A percentile compares a stretch with the other conserved stretches of the same genome.
phyloP scores from a whole-genome alignment of 2,888 invertebrate species.

The Hymenopus coronatus region DNA sequence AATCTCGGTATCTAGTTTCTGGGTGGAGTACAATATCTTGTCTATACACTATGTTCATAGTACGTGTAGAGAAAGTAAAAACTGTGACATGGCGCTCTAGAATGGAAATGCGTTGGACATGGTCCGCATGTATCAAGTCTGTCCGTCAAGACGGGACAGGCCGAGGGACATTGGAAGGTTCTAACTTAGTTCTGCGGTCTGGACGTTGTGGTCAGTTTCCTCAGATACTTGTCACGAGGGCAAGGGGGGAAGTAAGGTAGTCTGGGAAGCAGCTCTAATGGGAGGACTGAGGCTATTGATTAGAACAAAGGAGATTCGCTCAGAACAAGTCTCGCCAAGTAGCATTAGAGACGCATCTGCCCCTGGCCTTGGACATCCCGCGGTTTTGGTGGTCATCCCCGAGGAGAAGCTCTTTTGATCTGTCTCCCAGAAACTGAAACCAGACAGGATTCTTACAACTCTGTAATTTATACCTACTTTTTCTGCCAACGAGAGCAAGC shows the following conservation, averaged over 20 bases:
- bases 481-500: too few species aligned
- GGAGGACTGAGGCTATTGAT: slow-evolving; percentile 13
- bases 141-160: not conserved
- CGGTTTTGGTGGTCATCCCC: not conserved
- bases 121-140: not conserved
- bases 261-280: not conserved
- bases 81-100: too few species aligned
- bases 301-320: slow-evolving; percentile 9
- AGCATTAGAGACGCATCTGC: not conserved
- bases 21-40: too few species aligned
- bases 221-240: not conserved
- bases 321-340: not conserved
- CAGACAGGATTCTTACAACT: not conserved
- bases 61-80: too few species aligned
- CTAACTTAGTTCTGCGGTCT: slow-evolving; percentile 18
- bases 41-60: too few species aligned
- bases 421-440: not conserved
- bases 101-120: not conserved
- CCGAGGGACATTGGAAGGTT: not conserved
- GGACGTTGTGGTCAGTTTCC: not conserved
- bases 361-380: not conserved
- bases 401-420: not conserved
- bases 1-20: too few species aligned
- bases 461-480: not conserved
- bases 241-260: not conserved